phyloP scores from a whole-genome alignment of 2,888 invertebrate genomes.

The Nineta flava region DNA sequence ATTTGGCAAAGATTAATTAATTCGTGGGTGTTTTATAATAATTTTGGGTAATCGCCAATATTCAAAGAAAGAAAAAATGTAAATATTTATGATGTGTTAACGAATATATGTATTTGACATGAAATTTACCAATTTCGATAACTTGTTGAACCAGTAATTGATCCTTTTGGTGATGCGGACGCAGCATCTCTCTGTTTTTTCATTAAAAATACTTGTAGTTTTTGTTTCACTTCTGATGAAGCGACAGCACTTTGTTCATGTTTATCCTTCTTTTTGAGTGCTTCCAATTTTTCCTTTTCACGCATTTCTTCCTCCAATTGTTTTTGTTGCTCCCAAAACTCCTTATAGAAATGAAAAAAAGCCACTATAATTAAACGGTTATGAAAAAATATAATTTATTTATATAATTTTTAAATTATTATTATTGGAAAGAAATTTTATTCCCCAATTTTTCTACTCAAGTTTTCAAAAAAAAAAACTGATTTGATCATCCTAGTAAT shows the following conservation, averaged over 20 bases:
- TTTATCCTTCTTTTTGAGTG: constrained; percentile 83
- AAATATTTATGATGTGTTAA: no score
- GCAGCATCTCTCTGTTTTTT: constrained; percentile 68
- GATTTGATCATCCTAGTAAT: no score
- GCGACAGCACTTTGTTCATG: constrained; percentile 93
- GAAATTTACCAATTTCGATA: constrained; percentile 59
- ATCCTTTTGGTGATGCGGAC: constrained; percentile 45
- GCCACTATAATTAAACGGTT: background rate
- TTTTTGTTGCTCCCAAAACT: constrained; percentile 86
- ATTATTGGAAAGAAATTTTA: no score
- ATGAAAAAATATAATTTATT: no score
- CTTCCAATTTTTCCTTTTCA: constrained; percentile 71
- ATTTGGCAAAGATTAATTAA: no score
- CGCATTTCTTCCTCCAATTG: constrained; percentile 53
- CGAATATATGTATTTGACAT: no score
- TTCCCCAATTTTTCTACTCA: no score
- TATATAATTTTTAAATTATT: no score
- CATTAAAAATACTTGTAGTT: constrained; percentile 75
- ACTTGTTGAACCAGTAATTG: constrained; percentile 47
- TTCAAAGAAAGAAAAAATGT: no score
- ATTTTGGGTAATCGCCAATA: no score
- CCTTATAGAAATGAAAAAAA: constrained; percentile 27
- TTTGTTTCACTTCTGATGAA: constrained; percentile 91
- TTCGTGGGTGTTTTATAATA: no score
- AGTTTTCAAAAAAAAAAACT: no score